phyloP scores from a whole-genome alignment of 2,797 vertebrate species.

The Arvicola amphibius region DNA sequence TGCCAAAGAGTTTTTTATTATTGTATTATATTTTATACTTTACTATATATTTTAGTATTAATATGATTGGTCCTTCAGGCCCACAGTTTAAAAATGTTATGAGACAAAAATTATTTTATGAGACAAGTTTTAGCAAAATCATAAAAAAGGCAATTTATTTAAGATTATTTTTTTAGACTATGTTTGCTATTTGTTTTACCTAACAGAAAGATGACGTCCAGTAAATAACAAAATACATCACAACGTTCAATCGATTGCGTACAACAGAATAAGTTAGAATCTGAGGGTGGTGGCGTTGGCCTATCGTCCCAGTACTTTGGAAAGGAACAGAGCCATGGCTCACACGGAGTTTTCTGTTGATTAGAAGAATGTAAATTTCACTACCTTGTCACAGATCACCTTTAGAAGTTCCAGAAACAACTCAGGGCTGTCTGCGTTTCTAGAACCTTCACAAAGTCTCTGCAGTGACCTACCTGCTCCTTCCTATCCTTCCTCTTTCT shows the following conservation, averaged over 20 bases:
- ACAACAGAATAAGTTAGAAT: not conserved
- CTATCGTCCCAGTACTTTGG: not conserved
- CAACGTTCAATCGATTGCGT: not conserved
- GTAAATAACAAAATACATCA: not conserved
- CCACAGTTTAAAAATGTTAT: constrained; percentile 2
- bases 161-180: not conserved
- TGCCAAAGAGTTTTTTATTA: not conserved
- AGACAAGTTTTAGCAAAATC: not conserved
- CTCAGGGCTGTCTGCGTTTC: not conserved
- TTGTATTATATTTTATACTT: constrained; percentile 17
- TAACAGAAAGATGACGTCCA: not conserved
- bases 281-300: not conserved
- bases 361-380: not conserved
- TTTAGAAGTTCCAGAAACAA: not conserved
- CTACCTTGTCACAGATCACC: not conserved
- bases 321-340: not conserved
- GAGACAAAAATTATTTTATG: not conserved
- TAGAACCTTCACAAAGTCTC: not conserved
- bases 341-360: not conserved
- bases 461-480: rapidly evolving
- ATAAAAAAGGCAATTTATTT: not conserved
- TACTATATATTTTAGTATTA: not conserved
- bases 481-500: too few relatives aligned
- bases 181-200: not conserved
- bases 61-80: not conserved